phyloP scores from a whole-genome alignment of 2,888 invertebrate species.

The Lasioglossum vierecki region DNA sequence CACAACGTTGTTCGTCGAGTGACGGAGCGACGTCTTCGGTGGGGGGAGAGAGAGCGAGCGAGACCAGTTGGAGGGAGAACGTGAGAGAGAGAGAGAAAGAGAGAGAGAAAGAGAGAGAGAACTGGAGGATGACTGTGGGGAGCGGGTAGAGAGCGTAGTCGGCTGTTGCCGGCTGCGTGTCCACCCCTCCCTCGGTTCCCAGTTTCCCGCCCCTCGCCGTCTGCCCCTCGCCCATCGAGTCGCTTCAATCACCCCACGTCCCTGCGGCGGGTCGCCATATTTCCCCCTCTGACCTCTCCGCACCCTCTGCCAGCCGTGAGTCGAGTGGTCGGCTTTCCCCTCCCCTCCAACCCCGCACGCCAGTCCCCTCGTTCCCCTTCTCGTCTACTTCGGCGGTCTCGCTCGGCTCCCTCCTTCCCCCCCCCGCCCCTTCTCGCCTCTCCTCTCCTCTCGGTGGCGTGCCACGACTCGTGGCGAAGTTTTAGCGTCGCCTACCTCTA shows the following conservation, averaged over 20 bases:
- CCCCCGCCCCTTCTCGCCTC: background rate
- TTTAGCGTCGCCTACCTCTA: conserved; percentile 78
- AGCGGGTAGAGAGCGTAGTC: conserved; percentile 55
- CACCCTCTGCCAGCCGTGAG: conserved; percentile 31
- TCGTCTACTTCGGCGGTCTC: conserved; percentile 17
- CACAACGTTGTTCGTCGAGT: conserved; percentile 18
- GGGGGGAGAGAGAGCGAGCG: conserved; percentile 43
- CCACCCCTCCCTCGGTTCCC: conserved; percentile 30
- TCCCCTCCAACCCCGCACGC: conserved; percentile 28
- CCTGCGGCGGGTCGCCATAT: conserved; percentile 58
- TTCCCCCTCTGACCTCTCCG: conserved; percentile 49
- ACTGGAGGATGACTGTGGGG: background rate
- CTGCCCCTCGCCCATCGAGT: conserved; percentile 34
- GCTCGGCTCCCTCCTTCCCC: conserved; percentile 31
- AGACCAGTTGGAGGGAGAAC: conserved; percentile 1
- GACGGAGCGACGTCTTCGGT: conserved; percentile 31
- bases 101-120: conserved; percentile 36
- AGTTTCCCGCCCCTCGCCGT: conserved; percentile 17
- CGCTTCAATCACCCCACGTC: conserved; percentile 64
- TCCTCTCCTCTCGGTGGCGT: conserved; percentile 55
- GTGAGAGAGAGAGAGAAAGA: conserved; percentile 38
- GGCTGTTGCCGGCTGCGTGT: conserved; percentile 68
- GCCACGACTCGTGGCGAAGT: conserved; percentile 80
- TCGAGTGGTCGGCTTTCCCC: conserved; percentile 48
- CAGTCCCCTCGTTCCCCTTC: conserved; percentile 33